phyloP scores from a whole-genome alignment of 2,797 vertebrate genomes.

The Enteromius anoplus region DNA sequence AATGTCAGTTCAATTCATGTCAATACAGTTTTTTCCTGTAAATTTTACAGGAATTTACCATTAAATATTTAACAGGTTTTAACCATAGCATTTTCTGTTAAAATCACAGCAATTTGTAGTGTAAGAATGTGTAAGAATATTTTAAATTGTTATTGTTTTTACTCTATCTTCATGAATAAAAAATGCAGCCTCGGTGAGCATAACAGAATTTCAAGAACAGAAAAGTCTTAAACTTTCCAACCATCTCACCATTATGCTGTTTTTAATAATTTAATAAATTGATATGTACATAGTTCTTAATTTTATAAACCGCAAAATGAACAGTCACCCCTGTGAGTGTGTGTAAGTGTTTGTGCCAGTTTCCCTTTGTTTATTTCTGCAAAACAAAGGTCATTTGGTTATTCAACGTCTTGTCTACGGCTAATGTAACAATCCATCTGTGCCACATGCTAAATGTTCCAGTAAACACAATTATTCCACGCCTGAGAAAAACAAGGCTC shows the following conservation, averaged over 20 bases:
- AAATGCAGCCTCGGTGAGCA: no score
- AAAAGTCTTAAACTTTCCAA: not conserved
- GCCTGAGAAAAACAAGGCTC: slow-evolving; percentile 31
- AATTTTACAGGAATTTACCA: no score
- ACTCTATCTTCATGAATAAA: no score
- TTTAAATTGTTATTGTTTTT: no score
- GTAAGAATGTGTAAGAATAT: no score
- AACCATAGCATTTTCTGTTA: no score
- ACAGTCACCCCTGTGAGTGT: not conserved
- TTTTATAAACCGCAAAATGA: not conserved
- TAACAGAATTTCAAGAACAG: no score
- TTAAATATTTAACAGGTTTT: no score
- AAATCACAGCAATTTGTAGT: no score
- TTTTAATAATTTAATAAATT: no score
- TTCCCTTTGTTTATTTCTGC: not conserved
- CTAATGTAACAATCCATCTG: slow-evolving; percentile 42
- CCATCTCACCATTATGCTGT: not conserved
- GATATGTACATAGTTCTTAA: not conserved
- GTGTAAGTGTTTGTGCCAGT: not conserved
- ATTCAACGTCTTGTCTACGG: not conserved
- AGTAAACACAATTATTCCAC: slow-evolving; percentile 42
- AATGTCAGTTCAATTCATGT: no score
- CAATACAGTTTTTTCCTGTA: no score
- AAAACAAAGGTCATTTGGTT: slow-evolving; percentile 11
- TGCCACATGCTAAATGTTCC: slow-evolving; percentile 39